These are phyloP conservation scores for Mustela nigripes DNA, from an alignment of 2,113 vertebrate species.

Conservation along the genomic window DNA sequence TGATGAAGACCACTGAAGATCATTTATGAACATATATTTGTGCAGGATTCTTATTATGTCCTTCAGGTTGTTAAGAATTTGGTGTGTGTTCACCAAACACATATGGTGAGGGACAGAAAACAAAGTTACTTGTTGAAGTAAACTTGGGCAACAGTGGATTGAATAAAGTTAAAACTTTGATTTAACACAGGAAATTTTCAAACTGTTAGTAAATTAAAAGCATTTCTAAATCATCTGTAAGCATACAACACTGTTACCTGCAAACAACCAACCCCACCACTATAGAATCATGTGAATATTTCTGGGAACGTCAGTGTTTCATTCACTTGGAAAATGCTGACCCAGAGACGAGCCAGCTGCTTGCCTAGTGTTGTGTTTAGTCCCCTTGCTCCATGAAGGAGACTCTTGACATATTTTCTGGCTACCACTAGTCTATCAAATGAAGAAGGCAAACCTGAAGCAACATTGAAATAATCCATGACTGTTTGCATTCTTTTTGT, in stretches of 20 bases:
- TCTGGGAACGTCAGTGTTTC: background rate
- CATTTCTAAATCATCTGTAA: background rate
- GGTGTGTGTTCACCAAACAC: background rate
- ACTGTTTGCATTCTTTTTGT: too few species aligned
- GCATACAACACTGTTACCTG: background rate
- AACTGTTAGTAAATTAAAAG: background rate
- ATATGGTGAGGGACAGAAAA: background rate
- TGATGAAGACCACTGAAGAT: background rate
- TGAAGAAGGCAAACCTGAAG: background rate
- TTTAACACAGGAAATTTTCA: background rate
- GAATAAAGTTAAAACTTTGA: background rate
- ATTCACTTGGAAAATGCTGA: background rate
- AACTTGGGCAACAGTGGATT: background rate
- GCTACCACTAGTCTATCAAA: background rate
- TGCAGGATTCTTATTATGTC: background rate
- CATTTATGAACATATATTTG: background rate
- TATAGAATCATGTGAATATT: background rate
- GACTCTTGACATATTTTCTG: background rate
- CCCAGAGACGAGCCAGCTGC: background rate
- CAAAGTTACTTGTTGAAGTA: background rate
- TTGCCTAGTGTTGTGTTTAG: accelerated
- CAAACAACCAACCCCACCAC: background rate
- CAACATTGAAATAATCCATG: background rate
- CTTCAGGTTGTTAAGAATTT: background rate
- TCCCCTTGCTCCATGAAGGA: background rate